Conservation (phyloP, 2,797 vertebrate genomes). For the Adelosebastes latens region DNA sequence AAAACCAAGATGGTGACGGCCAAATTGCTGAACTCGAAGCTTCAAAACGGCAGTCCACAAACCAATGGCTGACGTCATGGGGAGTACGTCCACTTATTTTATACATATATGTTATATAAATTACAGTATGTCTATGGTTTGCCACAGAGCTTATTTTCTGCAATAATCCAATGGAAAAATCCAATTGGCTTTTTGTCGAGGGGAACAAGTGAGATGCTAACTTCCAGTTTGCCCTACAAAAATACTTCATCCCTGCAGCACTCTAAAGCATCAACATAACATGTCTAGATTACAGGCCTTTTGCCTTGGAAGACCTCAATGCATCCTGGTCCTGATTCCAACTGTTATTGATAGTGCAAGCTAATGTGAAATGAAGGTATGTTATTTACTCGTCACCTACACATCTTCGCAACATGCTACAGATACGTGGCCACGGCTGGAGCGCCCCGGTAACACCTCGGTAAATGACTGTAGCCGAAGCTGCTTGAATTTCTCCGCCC, state of each 20-base stretch:
- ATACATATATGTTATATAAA: too few species aligned
- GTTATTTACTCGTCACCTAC: neutral
- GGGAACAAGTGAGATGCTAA: neutral
- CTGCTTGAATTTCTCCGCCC: constrained; percentile 7
- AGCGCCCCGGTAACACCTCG: neutral
- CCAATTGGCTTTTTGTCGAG: neutral
- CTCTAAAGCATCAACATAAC: neutral
- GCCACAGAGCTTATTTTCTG: neutral
- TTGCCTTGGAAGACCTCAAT: neutral
- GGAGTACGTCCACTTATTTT: too few species aligned
- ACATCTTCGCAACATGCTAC: neutral
- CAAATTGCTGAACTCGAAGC: too few species aligned
- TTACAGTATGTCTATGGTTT: too few species aligned
- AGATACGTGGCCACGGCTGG: neutral
- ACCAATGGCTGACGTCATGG: too few species aligned
- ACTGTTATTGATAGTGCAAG: neutral
- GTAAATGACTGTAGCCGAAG: constrained; percentile 1
- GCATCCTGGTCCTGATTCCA: neutral
- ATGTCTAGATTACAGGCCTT: neutral
- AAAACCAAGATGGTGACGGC: too few species aligned
- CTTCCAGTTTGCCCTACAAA: neutral
- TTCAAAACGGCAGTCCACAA: accelerated
- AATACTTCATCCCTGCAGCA: neutral
- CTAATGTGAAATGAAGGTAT: neutral
- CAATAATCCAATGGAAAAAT: neutral